Evolutionary conservation across 2,888 invertebrate species (phyloP).

Genomic region (Escarpia spicata): DNA sequence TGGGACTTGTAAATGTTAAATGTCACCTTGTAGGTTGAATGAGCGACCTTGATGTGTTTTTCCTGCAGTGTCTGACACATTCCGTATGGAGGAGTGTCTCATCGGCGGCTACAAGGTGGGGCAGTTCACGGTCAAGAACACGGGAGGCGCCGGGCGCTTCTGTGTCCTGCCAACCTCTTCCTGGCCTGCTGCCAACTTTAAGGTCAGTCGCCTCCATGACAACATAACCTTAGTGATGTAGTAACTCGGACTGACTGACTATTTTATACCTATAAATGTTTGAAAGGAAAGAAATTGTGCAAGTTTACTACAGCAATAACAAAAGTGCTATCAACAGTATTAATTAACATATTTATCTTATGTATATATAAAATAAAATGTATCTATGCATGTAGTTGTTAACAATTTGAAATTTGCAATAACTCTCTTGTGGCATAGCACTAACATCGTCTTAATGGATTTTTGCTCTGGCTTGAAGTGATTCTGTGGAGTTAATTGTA

Average conservation of each 20-base stretch:
- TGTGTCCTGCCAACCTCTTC: constrained; percentile 56
- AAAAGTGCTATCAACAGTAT: neutral
- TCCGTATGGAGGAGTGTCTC: constrained; percentile 62
- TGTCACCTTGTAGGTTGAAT: neutral
- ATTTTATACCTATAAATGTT: neutral
- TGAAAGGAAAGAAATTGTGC: neutral
- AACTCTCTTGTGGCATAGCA: neutral
- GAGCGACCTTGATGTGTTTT: neutral
- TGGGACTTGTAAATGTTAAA: neutral
- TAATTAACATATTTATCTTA: neutral
- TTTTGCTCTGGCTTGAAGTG: neutral
- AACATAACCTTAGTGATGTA: neutral
- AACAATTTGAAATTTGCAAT: neutral
- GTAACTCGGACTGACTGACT: neutral
- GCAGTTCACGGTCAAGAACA: constrained; percentile 58
- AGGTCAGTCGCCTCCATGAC: neutral
- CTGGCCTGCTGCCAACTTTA: constrained; percentile 63
- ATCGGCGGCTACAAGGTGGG: constrained; percentile 60
- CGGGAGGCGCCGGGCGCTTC: constrained; percentile 63
- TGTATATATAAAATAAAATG: neutral
- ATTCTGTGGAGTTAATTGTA: neutral
- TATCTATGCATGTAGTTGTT: neutral
- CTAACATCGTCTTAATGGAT: constrained; percentile 8
- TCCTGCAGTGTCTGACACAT: constrained; percentile 54
- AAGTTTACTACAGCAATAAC: neutral